Conservation (phyloP, 2,888 invertebrate genomes). For the Mesochorus sp. region DNA sequence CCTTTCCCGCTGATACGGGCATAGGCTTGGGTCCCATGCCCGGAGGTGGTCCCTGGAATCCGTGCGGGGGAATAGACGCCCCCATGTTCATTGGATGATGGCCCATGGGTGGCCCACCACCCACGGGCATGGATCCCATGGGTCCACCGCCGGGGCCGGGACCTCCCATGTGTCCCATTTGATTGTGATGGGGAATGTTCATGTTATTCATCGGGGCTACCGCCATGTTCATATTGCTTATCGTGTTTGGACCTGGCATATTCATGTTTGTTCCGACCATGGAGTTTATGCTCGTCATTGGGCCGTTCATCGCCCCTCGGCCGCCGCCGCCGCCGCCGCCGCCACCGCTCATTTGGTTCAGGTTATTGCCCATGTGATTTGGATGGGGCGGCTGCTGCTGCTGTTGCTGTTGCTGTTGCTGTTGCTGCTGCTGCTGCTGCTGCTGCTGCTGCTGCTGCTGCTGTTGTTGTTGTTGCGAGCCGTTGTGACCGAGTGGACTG, state of each 20-base stretch:
- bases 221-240: conserved; percentile 89
- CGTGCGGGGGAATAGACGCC: conserved; percentile 84
- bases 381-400: no score
- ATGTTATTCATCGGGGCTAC: conserved; percentile 88
- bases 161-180: conserved; percentile 80
- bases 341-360: conserved; percentile 83
- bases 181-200: conserved; percentile 80
- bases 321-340: no score
- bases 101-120: conserved; percentile 83
- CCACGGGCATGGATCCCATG: conserved; percentile 79
- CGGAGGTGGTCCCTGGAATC: conserved; percentile 83
- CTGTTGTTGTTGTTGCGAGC: no score
- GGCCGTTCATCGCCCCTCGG: conserved; percentile 90
- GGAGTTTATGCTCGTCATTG: conserved; percentile 87
- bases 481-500: conserved; percentile 78
- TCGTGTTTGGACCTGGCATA: conserved; percentile 82
- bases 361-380: conserved; percentile 79
- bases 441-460: no score
- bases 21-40: conserved; percentile 92
- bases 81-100: conserved; percentile 82
- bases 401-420: no score
- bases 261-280: conserved; percentile 84
- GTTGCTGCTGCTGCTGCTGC: no score
- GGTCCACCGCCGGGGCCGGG: conserved; percentile 83
- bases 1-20: conserved; percentile 95